Evolutionary conservation across 2,888 invertebrate species (phyloP), one percentile per base, ranked within the genome.

Genomic region (Leuctra nigra): DNA sequence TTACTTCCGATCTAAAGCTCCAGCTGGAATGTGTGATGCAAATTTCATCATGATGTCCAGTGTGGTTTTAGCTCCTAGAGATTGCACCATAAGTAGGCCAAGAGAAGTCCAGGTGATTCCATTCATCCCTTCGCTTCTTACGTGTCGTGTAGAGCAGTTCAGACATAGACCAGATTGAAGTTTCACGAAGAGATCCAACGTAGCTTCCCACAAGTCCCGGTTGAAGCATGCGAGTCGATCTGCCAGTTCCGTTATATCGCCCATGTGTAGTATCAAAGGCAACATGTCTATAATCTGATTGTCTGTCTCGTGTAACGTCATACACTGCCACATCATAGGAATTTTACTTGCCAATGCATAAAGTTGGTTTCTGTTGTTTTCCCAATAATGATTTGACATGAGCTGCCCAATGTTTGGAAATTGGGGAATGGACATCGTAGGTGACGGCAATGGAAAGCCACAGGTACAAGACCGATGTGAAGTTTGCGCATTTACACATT

Each of bases 271-370:
- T 41, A 83, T 71, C 64, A 81, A 70, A 61, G 78, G 74, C 58
- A 84, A 63, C 25, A 79, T 56, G 16, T 62, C 39, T 16, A 57
- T 47, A 23, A 54, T 65, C 59, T 77, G 74, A 62, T 77, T 75
- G 36, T 75, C 74, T 55, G 74, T 67, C 63, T 75, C 70, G 57
- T 78, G 66, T 56, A 75, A 72, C 20, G 83, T 68, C 62, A 80
- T 78, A 62, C 79, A 77, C 55, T 76, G 73, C 80, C 82, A 83
- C 66, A 84, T 72, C 63, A 77, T 80, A 46, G 84, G 84, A 75
- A 84, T 78, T 62, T 72, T 70, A 63, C 75, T 77, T 61, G 81
- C 80, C 38, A 80, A 72, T 62, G 75, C 73, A 36, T 77, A 74
- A 61, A 77, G 78, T 44, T 74, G 73, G 2, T 75, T 72, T 35